A percentile compares a stretch with the other conserved stretches of the same genome.
These are phyloP conservation scores for Pemphigus obesinymphae DNA, from an alignment of 1,140 invertebrate species.

Conservation along the genomic window DNA sequence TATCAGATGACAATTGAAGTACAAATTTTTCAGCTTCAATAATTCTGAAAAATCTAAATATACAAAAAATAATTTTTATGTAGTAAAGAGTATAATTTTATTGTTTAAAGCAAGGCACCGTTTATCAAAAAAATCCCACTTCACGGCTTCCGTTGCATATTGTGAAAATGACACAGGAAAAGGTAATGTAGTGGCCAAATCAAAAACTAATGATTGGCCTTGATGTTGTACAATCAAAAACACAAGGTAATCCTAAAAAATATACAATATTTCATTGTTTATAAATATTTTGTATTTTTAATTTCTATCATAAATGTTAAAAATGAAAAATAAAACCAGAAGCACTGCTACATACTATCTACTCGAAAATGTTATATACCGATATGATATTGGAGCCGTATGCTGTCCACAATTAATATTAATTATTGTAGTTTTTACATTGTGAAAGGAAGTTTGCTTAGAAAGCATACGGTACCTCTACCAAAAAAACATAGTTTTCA, in stretches of 20 bases:
- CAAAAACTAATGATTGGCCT: slow-evolving; percentile 20
- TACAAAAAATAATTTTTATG: neutral
- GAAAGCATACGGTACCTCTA: too few relatives aligned
- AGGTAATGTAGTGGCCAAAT: slow-evolving; percentile 24
- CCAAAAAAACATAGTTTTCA: neutral
- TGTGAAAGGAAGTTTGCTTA: too few relatives aligned
- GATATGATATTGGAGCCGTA: too few relatives aligned
- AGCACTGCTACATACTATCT: too few relatives aligned
- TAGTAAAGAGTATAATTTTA: neutral
- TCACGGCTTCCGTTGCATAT: slow-evolving; percentile 27
- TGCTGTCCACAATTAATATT: too few relatives aligned
- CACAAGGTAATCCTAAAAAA: slow-evolving; percentile 38
- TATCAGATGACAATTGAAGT: slow-evolving; percentile 28
- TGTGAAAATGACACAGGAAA: slow-evolving; percentile 27
- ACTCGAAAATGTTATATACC: too few relatives aligned
- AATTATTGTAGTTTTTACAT: too few relatives aligned
- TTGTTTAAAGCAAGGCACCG: neutral
- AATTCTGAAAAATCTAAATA: slow-evolving; percentile 25
- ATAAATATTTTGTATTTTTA: too few relatives aligned
- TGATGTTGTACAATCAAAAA: slow-evolving; percentile 30
- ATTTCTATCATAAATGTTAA: too few relatives aligned
- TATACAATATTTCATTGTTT: too few relatives aligned
- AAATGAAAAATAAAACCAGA: too few relatives aligned
- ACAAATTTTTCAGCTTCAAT: slow-evolving; percentile 22
- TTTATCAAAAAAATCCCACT: neutral